Evolutionary conservation across 2,888 invertebrate genomes (phyloP), one percentile per base, ranked within the genome.

Genomic region (Phania funesta): DNA sequence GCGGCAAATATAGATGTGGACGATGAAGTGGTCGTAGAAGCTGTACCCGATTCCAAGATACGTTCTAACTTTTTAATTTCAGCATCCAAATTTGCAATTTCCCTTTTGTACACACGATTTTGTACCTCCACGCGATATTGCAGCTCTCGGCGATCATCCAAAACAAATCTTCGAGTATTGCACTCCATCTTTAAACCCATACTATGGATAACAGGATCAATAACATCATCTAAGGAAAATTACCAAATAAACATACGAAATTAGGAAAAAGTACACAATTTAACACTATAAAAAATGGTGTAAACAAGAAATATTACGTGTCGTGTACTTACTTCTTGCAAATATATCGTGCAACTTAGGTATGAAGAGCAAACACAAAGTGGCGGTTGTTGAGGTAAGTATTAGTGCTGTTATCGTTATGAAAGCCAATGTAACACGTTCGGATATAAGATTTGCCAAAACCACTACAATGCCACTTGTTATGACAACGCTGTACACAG

Each of bases 401-500:
- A 98, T 97, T 80, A 97, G 92, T 8, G 95, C 93, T 0, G 97
- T 95, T 84, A 96, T 96, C 64, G 96, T 95, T 73, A 97, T 93
- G 88, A 95, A 96, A 60, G 95, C 95, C 79, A 96, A 88, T 0
- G 96, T 95, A 2, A 95, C 95, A 77, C 95, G 93, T 86, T 97
- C 96, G 1, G 95, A 95, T 85, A 97, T 94, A 64, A 98, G 93
- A 87, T 96, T 96, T n/a, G 97, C 97, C 83, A 97, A 92, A 5
- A 96, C 95, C 5, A 97, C 97, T 9, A 97, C 96, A 85, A 96
- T 95, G 8, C 95, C 94, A 85, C 96, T 96, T 56, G 96, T 96
- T 84, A 98, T 96, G 62, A 98, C 97, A 0, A 97, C 97, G 64
- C 95, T 96, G 89, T 98, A 98, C 0, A 98, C 97, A 86, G 96